Percentiles rank a stretch among this genome's conserved stretches.
Evolutionary conservation across 2,888 invertebrate genomes (phyloP).

Genomic region (Epistrophella euchroma): DNA sequence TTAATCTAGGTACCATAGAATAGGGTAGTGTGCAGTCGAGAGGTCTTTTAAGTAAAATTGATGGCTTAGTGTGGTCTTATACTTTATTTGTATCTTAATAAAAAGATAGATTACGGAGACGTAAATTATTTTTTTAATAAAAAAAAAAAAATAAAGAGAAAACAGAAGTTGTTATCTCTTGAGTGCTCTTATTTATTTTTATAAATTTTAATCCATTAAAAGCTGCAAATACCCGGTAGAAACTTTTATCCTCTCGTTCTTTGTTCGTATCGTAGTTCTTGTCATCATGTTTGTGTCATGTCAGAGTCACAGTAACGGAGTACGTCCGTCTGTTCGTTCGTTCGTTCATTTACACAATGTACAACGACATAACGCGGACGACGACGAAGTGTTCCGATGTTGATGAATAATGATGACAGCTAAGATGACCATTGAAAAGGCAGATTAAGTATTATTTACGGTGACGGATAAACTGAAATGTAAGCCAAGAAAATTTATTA

Average conservation of each 20-base stretch:
- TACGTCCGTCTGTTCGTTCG: not conserved
- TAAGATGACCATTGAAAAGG: conserved; percentile 43
- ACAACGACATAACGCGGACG: not conserved
- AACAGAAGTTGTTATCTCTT: not conserved
- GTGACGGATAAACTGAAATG: conserved; percentile 57
- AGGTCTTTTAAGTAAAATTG: conserved; percentile 51
- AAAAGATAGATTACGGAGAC: conserved; percentile 15
- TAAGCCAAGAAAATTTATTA: conserved; percentile 47
- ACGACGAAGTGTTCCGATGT: conserved; percentile 10
- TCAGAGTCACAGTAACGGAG: not conserved
- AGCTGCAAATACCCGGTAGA: conserved; percentile 28
- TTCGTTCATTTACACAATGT: conserved; percentile 34
- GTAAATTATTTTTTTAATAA: not conserved
- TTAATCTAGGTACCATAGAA: not conserved
- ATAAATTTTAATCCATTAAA: conserved; percentile 69
- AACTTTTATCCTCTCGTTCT: conserved; percentile 32
- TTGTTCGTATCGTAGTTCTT: conserved; percentile 6
- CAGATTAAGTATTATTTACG: conserved; percentile 55
- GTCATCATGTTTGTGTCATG: conserved; percentile 44
- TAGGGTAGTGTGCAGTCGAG: conserved; percentile 8
- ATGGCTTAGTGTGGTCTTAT: conserved; percentile 39
- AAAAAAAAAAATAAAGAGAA: not conserved
- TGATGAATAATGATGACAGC: conserved; percentile 41
- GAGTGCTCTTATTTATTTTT: conserved; percentile 59
- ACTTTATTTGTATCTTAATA: conserved; percentile 7